Base-by-base conservation (phyloP, 1,140 invertebrate species). In the Maniola jurtina region DNA sequence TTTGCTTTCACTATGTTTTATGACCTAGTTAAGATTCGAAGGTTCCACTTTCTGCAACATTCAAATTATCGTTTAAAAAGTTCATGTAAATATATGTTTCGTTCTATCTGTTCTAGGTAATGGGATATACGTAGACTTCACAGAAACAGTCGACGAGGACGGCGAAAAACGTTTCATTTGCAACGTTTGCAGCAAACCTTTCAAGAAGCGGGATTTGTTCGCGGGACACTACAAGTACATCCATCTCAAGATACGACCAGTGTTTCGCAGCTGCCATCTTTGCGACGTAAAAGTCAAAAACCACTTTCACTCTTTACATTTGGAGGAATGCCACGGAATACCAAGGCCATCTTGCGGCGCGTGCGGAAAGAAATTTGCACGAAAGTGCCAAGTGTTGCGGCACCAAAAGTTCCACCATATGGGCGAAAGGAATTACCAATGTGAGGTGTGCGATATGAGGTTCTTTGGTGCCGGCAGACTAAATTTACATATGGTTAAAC, bases 401-500 rank as follows among this genome's bases (percentile, higher is more conserved):
- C 79, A 81, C 36, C 77, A 79, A 48, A 77, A 68, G 59, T 68
- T 66, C 9, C 73, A 61, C 50, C 79, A 86, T 14, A 81, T 84
- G 70, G 80, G 82, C 34, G 86, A 87, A 60, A 74, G 64, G 61
- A 75, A 77, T 13, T 80, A 80, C 16, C 69, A 68, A 7, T 92
- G 91, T 55, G 61, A 74, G 0, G 52, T 84, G 2, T 92, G 91
- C 60, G 66, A 75, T 33, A 79, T 79, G 59, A 75, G 74, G 7
- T 92, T 91, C 73, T 73, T 68, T 7, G 63, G 76, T 9, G 67
- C 66, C 0, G 88, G 80, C 6, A 80, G 86, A 48, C 77, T 92
- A 45, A 83, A 84, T 5, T 74, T 83, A 6, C 92, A 93, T 61
- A 64, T 84, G 5, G 91, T 89, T 62, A 92, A 92, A 42, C 93